A percentile compares a stretch with the other conserved stretches of the same genome.
phyloP scores from a whole-genome alignment of 2,888 invertebrate species.

The Pristionchus exspectatus region DNA sequence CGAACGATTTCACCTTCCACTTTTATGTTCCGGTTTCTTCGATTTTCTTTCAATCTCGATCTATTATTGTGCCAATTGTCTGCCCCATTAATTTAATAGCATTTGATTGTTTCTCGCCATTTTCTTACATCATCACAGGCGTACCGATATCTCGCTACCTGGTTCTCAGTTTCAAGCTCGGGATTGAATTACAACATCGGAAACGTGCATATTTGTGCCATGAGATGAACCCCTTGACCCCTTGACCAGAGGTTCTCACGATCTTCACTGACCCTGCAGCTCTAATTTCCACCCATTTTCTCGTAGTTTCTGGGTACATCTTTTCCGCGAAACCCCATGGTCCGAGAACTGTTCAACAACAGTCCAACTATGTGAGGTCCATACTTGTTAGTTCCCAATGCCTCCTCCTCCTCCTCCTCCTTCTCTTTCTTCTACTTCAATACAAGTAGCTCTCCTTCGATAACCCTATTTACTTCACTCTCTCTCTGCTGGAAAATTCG shows the following conservation, averaged over 20 bases:
- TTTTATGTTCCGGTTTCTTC: neutral
- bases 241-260: neutral
- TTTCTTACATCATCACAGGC: neutral
- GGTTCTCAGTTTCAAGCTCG: neutral
- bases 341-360: neutral
- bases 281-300: neutral
- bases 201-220: neutral
- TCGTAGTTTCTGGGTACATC: neutral
- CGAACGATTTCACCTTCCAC: neutral
- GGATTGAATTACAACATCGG: neutral
- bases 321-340: neutral
- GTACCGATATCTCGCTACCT: neutral
- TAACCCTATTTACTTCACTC: conserved; percentile 18
- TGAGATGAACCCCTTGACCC: neutral
- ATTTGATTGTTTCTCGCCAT: neutral
- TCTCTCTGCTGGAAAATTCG: conserved; percentile 11
- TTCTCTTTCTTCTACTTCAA: neutral
- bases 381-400: neutral
- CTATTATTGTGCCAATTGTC: neutral
- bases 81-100: neutral
- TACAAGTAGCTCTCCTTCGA: conserved; percentile 26
- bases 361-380: neutral
- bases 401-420: neutral
- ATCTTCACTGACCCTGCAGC: neutral
- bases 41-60: neutral